phyloP scores from a whole-genome alignment of 2,113 vertebrate genomes.

The Platysternon megacephalum region DNA sequence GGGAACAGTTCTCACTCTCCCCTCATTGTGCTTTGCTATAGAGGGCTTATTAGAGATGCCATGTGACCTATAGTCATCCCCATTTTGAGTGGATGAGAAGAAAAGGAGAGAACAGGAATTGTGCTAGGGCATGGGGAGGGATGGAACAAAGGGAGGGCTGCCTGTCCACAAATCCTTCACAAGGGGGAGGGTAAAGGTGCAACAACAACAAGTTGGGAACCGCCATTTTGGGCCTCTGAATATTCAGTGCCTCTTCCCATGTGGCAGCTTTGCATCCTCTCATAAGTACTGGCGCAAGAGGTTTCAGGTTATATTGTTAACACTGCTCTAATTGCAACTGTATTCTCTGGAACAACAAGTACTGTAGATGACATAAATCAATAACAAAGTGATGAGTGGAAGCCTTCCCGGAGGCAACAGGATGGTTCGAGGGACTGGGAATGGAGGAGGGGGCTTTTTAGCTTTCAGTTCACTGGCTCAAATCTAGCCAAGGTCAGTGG shows the following conservation, averaged over 20 bases:
- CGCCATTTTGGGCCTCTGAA: not conserved
- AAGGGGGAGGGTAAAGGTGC: not conserved
- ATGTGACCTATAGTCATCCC: not conserved
- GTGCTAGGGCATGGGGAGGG: rapidly evolving
- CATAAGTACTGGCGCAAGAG: not conserved
- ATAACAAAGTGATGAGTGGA: constrained; percentile 23
- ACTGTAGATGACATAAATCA: not conserved
- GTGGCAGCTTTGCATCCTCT: not conserved
- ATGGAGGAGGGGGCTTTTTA: not conserved
- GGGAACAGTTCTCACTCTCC: not conserved
- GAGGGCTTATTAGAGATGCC: not conserved
- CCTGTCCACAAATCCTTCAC: not conserved
- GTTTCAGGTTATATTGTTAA: not conserved
- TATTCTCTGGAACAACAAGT: not conserved
- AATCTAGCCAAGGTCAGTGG: not conserved
- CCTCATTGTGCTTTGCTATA: not conserved
- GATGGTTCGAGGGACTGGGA: not conserved
- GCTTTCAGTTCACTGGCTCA: not conserved
- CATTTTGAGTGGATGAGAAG: not conserved
- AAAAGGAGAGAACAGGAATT: not conserved
- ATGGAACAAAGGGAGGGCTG: not conserved
- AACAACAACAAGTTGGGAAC: not conserved
- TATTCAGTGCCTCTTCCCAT: not conserved
- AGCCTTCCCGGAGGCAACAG: constrained; percentile 23
- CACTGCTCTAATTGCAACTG: constrained; percentile 5